Percentiles rank a stretch among this genome's conserved stretches.
phyloP scores from a whole-genome alignment of 2,797 vertebrate genomes.

The Bovichtus variegatus region DNA sequence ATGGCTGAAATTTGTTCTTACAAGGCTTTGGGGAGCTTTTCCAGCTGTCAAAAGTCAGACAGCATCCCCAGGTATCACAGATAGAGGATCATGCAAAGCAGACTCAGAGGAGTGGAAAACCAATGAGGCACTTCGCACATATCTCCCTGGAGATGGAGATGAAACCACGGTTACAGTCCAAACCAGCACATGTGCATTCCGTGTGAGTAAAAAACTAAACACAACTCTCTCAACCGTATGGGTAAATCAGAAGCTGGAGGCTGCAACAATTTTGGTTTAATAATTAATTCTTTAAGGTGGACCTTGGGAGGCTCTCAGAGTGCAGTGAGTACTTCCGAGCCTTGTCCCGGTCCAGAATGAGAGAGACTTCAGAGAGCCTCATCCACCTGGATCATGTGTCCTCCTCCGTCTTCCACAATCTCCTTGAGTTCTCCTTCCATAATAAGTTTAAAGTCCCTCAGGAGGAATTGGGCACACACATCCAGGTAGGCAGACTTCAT shows the following conservation, averaged over 20 bases:
- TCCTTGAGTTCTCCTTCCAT: conserved; percentile 84
- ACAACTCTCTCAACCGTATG: fast-evolving
- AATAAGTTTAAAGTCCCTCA: conserved; percentile 69
- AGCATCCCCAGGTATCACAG: conserved; percentile 18
- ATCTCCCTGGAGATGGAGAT: conserved; percentile 58
- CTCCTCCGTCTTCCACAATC: conserved; percentile 77
- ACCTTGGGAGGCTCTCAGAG: conserved; percentile 76
- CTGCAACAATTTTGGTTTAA: background rate
- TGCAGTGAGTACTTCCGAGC: conserved; percentile 85
- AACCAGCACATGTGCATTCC: conserved; percentile 81
- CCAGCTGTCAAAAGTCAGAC: conserved; percentile 19
- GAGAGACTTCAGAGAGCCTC: conserved; percentile 78
- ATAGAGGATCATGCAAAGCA: conserved; percentile 1
- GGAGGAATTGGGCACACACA: conserved; percentile 74
- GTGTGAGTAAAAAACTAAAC: conserved; percentile 73
- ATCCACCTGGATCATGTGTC: conserved; percentile 82
- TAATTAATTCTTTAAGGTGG: conserved; percentile 73
- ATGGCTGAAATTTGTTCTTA: conserved; percentile 61
- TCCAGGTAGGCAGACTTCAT: conserved; percentile 71
- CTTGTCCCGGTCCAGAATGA: conserved; percentile 85
- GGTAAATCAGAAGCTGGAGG: background rate
- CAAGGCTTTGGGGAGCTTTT: conserved; percentile 56
- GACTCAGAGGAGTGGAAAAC: conserved; percentile 74
- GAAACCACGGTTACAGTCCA: conserved; percentile 77
- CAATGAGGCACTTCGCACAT: conserved; percentile 69